These are phyloP conservation scores for Lepidocyrtoides sp. DNA, from an alignment of 2,888 invertebrate species.

Conservation along the genomic window DNA sequence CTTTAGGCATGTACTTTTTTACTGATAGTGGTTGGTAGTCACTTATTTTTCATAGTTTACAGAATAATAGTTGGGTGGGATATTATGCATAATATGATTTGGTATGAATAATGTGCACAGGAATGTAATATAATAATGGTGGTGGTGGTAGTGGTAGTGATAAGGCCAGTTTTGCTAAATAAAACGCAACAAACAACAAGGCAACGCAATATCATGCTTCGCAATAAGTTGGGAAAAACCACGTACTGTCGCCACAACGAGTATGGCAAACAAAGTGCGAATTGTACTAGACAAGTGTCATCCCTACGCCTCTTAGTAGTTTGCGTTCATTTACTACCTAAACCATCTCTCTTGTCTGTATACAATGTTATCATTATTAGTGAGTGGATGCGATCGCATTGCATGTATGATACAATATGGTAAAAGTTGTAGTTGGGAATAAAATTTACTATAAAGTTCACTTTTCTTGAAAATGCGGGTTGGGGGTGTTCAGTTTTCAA, in stretches of 20 bases:
- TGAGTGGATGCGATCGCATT: not conserved
- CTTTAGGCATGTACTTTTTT: too few species aligned
- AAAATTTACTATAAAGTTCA: not conserved
- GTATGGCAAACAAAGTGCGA: not conserved
- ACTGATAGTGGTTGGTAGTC: too few species aligned
- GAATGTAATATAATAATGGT: too few species aligned
- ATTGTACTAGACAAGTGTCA: not conserved
- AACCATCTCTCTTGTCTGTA: not conserved
- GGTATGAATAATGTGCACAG: too few species aligned
- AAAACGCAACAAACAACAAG: not conserved
- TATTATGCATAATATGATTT: too few species aligned
- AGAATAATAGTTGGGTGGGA: too few species aligned
- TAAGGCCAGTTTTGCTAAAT: constrained; percentile 18
- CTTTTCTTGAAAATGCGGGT: too few species aligned
- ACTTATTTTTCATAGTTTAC: too few species aligned
- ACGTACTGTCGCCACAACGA: constrained; percentile 1
- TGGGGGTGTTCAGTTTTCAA: too few species aligned
- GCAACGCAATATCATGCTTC: not conserved
- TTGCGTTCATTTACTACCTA: not conserved
- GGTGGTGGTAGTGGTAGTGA: too few species aligned
- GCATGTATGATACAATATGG: too few species aligned
- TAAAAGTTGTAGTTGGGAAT: not conserved
- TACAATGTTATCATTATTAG: too few species aligned
- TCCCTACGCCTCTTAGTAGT: not conserved
- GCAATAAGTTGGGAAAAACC: constrained; percentile 12